Evolutionary conservation across 2,113 vertebrate genomes (phyloP).

Genomic region (Nymphicus hollandicus): DNA sequence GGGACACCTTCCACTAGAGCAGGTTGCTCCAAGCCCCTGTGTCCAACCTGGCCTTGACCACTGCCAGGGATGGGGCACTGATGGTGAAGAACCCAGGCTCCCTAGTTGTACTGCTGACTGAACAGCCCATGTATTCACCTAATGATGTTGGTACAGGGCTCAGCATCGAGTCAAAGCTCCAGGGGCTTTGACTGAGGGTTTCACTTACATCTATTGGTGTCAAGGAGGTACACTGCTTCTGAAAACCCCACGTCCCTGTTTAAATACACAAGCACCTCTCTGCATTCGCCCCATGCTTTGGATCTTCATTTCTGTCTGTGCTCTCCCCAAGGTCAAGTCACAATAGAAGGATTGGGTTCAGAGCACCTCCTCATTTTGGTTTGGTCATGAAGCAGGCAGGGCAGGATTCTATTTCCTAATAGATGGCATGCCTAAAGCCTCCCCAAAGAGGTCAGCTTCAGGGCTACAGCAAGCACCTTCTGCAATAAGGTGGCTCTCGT

Average conservation of each 20-base stretch:
- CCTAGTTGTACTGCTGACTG: neutral
- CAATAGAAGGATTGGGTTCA: neutral
- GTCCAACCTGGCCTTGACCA: neutral
- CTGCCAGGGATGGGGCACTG: neutral
- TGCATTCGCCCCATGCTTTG: no score
- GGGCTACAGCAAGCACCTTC: neutral
- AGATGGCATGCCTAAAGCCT: neutral
- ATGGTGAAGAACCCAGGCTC: neutral
- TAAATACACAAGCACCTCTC: neutral
- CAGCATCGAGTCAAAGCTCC: neutral
- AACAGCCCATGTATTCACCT: neutral
- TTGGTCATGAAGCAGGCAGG: neutral
- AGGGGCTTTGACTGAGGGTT: neutral
- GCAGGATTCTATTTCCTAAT: neutral
- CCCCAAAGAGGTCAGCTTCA: neutral
- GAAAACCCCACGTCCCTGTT: fast-evolving
- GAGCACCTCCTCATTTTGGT: neutral
- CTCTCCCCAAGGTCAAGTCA: neutral
- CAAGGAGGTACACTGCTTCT: neutral
- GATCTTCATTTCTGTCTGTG: neutral
- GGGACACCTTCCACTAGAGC: neutral
- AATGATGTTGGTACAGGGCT: neutral
- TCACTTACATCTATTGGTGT: fast-evolving
- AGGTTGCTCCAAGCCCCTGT: neutral
- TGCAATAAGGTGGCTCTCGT: neutral